Conservation (phyloP, 2,113 vertebrate species). For the Arizona elegans region DNA sequence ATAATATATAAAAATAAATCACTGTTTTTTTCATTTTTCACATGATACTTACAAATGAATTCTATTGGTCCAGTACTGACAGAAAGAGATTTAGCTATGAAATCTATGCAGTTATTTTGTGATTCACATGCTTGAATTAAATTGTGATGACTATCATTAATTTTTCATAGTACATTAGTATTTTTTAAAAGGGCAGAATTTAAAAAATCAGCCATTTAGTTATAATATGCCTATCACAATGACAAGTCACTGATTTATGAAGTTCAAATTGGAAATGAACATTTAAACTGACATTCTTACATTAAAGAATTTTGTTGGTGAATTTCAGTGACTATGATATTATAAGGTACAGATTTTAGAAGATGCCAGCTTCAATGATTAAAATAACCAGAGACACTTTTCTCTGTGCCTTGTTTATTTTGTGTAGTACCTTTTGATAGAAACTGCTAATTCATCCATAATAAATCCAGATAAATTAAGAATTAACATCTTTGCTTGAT, state of each 20-base stretch:
- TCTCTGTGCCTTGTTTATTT: background rate
- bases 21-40: background rate
- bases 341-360: background rate
- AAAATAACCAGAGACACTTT: background rate
- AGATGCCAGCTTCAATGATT: background rate
- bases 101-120: background rate
- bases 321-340: background rate
- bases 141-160: background rate
- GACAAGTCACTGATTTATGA: background rate
- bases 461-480: background rate
- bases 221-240: background rate
- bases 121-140: background rate
- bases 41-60: background rate
- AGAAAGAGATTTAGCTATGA: background rate
- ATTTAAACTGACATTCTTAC: background rate
- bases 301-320: background rate
- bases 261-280: background rate
- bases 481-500: background rate
- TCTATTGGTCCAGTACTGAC: background rate
- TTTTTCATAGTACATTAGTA: background rate
- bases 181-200: background rate
- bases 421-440: background rate
- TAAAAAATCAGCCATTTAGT: background rate
- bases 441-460: background rate
- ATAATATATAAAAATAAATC: background rate